Conservation (phyloP, 2,888 invertebrate species). For the Zygogramma bicolorata region DNA sequence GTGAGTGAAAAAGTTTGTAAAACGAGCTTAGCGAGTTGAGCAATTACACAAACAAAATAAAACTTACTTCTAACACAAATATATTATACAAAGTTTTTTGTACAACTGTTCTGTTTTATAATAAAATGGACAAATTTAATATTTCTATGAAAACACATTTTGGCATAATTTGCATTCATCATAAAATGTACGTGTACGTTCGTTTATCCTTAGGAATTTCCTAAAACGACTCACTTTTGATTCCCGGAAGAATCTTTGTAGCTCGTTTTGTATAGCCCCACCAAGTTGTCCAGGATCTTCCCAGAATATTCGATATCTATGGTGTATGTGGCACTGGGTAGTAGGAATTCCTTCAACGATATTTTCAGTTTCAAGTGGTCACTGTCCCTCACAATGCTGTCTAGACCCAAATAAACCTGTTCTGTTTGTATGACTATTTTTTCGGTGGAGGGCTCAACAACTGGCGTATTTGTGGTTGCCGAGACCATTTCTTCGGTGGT, state of each 20-base stretch:
- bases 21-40: no score
- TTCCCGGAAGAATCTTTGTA: constrained; percentile 69
- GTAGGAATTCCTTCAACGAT: constrained; percentile 64
- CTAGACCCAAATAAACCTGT: constrained; percentile 46
- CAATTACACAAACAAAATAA: no score
- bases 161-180: no score
- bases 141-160: no score
- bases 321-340: constrained; percentile 69
- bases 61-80: no score
- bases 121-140: no score
- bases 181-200: no score
- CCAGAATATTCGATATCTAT: constrained; percentile 71
- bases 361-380: constrained; percentile 64
- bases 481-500: constrained; percentile 17
- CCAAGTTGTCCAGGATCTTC: constrained; percentile 71
- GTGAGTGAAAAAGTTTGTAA: no score
- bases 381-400: constrained; percentile 60
- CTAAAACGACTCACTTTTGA: constrained; percentile 66
- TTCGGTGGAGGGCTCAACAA: constrained; percentile 31
- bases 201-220: no score
- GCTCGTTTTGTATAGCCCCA: constrained; percentile 78
- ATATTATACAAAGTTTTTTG: no score
- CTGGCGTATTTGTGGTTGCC: constrained; percentile 17
- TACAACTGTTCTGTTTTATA: no score
- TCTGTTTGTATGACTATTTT: constrained; percentile 40